These are phyloP conservation scores for Hypocryptadius cinnamomeus DNA, from an alignment of 2,113 vertebrate species.

Conservation along the genomic window DNA sequence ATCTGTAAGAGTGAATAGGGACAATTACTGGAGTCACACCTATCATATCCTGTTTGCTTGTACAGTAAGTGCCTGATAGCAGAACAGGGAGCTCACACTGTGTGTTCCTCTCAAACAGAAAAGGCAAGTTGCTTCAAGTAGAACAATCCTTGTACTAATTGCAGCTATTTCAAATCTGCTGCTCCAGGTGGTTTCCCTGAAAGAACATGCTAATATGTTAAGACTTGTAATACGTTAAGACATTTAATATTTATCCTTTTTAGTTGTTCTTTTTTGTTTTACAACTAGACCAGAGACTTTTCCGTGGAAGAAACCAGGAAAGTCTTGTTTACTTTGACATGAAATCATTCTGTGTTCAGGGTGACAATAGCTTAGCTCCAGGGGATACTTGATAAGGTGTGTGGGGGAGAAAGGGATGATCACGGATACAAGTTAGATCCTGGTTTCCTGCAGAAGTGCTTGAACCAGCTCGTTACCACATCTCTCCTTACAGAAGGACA, in stretches of 20 bases:
- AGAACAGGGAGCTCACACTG: background rate
- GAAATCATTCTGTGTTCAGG: background rate
- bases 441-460: background rate
- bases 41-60: constrained; percentile 49
- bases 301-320: background rate
- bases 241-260: background rate
- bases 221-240: constrained; percentile 1
- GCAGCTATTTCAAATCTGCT: background rate
- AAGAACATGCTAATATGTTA: constrained; percentile 6
- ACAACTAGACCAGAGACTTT: background rate
- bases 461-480: background rate
- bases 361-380: background rate
- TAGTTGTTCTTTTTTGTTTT: background rate
- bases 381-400: background rate
- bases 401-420: background rate
- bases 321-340: constrained; percentile 10
- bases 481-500: background rate
- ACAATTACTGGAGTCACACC: constrained; percentile 48
- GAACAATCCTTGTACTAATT: constrained; percentile 41
- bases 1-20: background rate
- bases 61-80: background rate
- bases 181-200: background rate
- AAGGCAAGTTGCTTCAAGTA: constrained; percentile 54
- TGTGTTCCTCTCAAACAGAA: constrained; percentile 53
- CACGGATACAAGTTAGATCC: background rate